Conservation (phyloP, 1,140 invertebrate species). For the Drosophila neocordata region DNA sequence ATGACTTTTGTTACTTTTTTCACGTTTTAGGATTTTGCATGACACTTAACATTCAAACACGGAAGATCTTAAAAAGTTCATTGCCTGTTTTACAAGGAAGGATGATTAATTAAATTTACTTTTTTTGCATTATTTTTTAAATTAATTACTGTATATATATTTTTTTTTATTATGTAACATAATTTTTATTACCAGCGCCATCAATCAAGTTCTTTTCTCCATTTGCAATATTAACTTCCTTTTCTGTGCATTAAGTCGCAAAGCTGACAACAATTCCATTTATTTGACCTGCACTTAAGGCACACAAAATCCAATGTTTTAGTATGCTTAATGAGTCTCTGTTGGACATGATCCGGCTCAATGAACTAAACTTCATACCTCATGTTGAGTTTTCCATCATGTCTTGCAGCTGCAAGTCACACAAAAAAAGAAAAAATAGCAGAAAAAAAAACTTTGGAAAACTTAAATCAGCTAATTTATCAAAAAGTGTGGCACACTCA, state of each 20-base stretch:
- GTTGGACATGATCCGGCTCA: constrained; percentile 67
- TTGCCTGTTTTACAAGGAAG: constrained; percentile 90
- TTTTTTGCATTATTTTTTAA: constrained; percentile 24
- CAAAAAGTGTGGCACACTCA: constrained; percentile 75
- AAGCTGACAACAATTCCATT: constrained; percentile 48
- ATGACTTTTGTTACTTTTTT: no score
- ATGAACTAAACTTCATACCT: constrained; percentile 44
- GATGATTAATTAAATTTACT: constrained; percentile 16
- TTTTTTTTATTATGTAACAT: constrained; percentile 15
- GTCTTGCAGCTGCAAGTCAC: constrained; percentile 56
- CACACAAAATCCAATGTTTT: constrained; percentile 32
- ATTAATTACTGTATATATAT: constrained; percentile 37
- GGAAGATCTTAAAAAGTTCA: constrained; percentile 90
- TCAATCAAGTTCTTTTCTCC: constrained; percentile 34
- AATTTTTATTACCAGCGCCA: constrained; percentile 15
- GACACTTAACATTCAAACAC: constrained; percentile 89
- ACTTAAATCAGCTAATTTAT: constrained; percentile 65
- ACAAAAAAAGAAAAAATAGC: no score
- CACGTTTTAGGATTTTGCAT: no score
- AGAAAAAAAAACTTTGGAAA: constrained; percentile 24
- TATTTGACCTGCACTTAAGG: constrained; percentile 49
- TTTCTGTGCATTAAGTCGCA: constrained; percentile 20
- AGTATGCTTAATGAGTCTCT: constrained; percentile 52
- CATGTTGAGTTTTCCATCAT: constrained; percentile 22
- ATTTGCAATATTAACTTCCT: constrained; percentile 21